Percentiles rank a stretch among this genome's conserved stretches.
phyloP scores from a whole-genome alignment of 2,113 vertebrate genomes.

The Tetraodon nigroviridis region DNA sequence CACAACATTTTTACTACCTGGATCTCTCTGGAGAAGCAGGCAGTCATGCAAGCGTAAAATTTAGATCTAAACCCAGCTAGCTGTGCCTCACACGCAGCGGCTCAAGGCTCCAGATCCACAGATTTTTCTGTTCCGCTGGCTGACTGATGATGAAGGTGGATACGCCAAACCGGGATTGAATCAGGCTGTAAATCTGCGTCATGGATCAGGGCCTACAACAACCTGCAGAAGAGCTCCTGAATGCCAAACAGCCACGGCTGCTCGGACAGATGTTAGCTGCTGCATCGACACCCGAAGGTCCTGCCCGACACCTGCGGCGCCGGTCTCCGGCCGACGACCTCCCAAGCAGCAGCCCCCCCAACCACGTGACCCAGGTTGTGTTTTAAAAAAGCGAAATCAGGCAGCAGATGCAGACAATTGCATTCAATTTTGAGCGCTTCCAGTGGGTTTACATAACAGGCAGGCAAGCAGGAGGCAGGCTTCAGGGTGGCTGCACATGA shows the following conservation, averaged over 20 bases:
- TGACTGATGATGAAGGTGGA: slow-evolving; percentile 16
- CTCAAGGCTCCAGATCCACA: slow-evolving; percentile 9
- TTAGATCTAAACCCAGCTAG: slow-evolving; percentile 3
- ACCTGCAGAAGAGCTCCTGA: slow-evolving; percentile 47
- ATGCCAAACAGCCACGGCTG: slow-evolving; percentile 60
- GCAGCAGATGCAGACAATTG: slow-evolving; percentile 32
- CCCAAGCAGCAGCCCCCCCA: slow-evolving; percentile 24
- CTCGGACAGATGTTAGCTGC: slow-evolving; percentile 62
- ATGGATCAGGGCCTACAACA: slow-evolving; percentile 57
- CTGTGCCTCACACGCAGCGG: slow-evolving; percentile 9
- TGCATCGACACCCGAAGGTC: slow-evolving; percentile 48
- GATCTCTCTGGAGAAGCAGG: not conserved
- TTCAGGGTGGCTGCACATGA: slow-evolving; percentile 53
- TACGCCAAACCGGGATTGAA: slow-evolving; percentile 23
- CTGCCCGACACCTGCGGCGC: slow-evolving; percentile 42
- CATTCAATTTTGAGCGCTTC: slow-evolving; percentile 26
- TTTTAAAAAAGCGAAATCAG: not conserved
- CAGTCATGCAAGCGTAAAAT: slow-evolving; percentile 2
- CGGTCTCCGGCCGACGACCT: slow-evolving; percentile 32
- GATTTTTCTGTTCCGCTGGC: slow-evolving; percentile 13
- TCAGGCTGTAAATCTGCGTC: slow-evolving; percentile 44
- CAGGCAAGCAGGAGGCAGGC: slow-evolving; percentile 32
- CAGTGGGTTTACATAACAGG: slow-evolving; percentile 45
- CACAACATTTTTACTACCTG: slow-evolving; percentile 41
- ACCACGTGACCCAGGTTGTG: slow-evolving; percentile 5